These are phyloP conservation scores for Sitobion miscanthi DNA, from an alignment of 1,140 invertebrate genomes.

Conservation along the genomic window DNA sequence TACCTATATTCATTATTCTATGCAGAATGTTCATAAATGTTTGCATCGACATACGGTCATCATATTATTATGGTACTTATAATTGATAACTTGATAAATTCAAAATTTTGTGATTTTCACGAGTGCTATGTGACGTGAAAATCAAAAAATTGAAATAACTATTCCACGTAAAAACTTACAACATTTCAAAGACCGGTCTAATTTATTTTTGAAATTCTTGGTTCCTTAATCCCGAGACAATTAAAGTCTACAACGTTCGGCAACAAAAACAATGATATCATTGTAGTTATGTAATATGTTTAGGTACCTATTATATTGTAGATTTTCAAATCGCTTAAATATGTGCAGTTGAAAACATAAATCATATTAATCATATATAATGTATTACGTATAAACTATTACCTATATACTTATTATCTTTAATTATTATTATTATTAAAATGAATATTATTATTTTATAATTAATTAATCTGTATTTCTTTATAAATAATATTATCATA, in stretches of 20 bases:
- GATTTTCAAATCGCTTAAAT: constrained; percentile 16
- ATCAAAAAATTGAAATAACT: not conserved
- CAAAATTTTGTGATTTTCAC: too few relatives aligned
- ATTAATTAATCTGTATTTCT: constrained; percentile 5
- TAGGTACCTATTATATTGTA: not conserved
- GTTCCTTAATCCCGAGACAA: not conserved
- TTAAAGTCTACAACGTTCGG: not conserved
- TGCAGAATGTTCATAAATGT: not conserved
- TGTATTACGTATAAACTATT: not conserved
- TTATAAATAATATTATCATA: not conserved
- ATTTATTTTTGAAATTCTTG: not conserved
- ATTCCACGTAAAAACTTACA: not conserved
- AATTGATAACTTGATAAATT: too few relatives aligned
- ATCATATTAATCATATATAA: not conserved
- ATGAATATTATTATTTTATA: constrained; percentile 5
- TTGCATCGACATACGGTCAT: not conserved
- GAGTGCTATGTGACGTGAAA: too few relatives aligned
- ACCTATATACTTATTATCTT: not conserved
- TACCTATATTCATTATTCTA: not conserved
- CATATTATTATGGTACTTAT: too few relatives aligned
- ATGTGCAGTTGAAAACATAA: not conserved
- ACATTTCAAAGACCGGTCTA: not conserved
- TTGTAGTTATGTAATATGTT: not conserved
- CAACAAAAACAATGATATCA: not conserved
- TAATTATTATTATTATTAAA: constrained; percentile 6